Conservation (phyloP, 2,888 invertebrate genomes). For the Cremastinae sp. region DNA sequence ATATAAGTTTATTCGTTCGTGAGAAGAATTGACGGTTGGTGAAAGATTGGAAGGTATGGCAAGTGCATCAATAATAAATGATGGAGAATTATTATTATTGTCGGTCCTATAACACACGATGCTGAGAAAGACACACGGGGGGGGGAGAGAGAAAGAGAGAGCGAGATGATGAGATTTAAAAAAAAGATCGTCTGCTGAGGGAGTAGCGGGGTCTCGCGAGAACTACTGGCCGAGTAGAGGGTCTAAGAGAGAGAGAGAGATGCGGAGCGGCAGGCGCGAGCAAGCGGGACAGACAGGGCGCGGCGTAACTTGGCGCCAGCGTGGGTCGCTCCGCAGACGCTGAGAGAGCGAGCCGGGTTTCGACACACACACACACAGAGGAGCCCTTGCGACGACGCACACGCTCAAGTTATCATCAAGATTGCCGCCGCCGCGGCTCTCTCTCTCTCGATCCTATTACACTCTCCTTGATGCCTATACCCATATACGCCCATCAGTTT, state of each 20-base stretch:
- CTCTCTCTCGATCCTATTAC: not conserved
- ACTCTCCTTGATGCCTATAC: constrained; percentile 17
- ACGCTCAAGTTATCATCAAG: constrained; percentile 59
- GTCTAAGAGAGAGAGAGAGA: not conserved
- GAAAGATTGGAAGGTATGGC: no score
- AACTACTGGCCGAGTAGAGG: constrained; percentile 38
- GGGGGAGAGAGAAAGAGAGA: no score
- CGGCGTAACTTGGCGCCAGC: constrained; percentile 76
- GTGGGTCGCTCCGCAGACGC: constrained; percentile 75
- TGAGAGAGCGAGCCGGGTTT: constrained; percentile 37
- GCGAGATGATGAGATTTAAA: constrained; percentile 28
- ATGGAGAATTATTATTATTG: no score
- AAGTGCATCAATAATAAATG: no score
- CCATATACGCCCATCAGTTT: no score
- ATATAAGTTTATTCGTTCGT: no score
- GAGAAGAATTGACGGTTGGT: no score
- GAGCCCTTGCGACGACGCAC: constrained; percentile 60
- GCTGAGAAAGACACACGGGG: no score
- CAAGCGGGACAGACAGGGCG: constrained; percentile 66
- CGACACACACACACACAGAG: constrained; percentile 26
- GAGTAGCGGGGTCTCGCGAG: constrained; percentile 29
- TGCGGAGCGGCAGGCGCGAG: constrained; percentile 58
- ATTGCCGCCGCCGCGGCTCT: constrained; percentile 34
- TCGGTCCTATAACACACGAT: no score
- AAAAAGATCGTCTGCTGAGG: constrained; percentile 42